These are phyloP conservation scores for Diorhabda elongata DNA, from an alignment of 1,140 invertebrate genomes.

Conservation along the genomic window DNA sequence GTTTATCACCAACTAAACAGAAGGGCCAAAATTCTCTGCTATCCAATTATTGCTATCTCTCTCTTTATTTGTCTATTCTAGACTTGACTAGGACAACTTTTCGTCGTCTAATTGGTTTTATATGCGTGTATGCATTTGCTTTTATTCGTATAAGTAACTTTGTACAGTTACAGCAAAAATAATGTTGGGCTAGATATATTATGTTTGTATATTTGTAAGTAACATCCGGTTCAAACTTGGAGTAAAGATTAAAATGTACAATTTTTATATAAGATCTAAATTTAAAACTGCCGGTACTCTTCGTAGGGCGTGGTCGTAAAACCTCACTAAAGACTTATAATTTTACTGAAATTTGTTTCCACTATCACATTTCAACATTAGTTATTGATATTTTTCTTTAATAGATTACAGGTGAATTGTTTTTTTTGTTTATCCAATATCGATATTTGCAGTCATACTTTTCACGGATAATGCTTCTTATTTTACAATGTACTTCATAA, in stretches of 20 bases:
- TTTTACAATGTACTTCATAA: too few relatives aligned
- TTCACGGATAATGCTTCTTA: too few relatives aligned
- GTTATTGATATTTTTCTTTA: too few relatives aligned
- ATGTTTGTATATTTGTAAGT: neutral
- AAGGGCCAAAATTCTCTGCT: constrained; percentile 18
- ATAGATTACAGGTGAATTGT: too few relatives aligned
- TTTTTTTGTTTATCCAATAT: too few relatives aligned
- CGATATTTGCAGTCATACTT: too few relatives aligned
- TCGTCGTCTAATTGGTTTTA: constrained; percentile 25
- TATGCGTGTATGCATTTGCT: constrained; percentile 19
- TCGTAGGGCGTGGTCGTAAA: too few relatives aligned
- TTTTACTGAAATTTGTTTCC: too few relatives aligned
- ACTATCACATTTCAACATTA: too few relatives aligned
- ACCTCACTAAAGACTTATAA: too few relatives aligned
- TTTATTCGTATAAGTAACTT: neutral
- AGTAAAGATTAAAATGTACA: neutral
- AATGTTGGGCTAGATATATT: constrained; percentile 7
- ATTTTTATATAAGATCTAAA: neutral
- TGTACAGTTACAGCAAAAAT: constrained; percentile 24
- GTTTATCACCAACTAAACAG: constrained; percentile 16
- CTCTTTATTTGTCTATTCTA: constrained; percentile 26
- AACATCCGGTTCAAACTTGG: neutral
- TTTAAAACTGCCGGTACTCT: too few relatives aligned
- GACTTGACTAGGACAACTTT: constrained; percentile 28
- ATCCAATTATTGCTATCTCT: constrained; percentile 1